Evolutionary conservation across 2,113 vertebrate species (phyloP).

Genomic region (Ictalurus furcatus): DNA sequence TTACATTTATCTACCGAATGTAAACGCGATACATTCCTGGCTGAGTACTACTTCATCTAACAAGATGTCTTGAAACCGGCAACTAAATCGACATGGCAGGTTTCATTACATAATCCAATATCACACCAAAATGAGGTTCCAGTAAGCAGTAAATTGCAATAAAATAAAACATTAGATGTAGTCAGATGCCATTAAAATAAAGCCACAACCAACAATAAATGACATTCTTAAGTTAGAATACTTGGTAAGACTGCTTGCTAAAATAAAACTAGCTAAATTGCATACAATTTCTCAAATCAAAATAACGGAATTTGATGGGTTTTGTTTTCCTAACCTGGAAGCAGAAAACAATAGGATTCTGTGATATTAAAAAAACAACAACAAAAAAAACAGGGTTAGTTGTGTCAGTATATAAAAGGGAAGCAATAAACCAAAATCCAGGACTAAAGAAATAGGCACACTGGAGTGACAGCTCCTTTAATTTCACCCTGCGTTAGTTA

Average conservation of each 20-base stretch:
- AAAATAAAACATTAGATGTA: not conserved
- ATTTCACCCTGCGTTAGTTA: conserved; percentile 36
- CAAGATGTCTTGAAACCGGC: not conserved
- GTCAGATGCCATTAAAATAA: not conserved
- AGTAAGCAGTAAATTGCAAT: not conserved
- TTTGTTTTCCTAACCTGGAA: not conserved
- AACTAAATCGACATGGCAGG: not conserved
- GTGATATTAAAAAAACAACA: not conserved
- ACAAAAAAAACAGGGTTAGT: not conserved
- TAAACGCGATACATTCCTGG: not conserved
- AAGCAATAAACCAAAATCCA: not conserved
- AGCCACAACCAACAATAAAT: not conserved
- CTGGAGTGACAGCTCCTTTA: conserved; percentile 28
- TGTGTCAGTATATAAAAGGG: not conserved
- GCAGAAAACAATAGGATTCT: not conserved
- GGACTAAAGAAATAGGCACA: not conserved
- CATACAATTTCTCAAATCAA: not conserved
- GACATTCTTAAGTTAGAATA: not conserved
- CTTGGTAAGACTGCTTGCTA: not conserved
- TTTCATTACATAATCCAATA: not conserved
- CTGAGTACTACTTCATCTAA: not conserved
- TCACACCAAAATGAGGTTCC: not conserved
- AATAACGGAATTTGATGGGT: not conserved
- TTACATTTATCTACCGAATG: not conserved
- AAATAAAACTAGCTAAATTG: not conserved